A percentile compares a stretch with the other conserved stretches of the same genome.
phyloP scores from a whole-genome alignment of 2,888 invertebrate species.

The Drosophila melanocephala region DNA sequence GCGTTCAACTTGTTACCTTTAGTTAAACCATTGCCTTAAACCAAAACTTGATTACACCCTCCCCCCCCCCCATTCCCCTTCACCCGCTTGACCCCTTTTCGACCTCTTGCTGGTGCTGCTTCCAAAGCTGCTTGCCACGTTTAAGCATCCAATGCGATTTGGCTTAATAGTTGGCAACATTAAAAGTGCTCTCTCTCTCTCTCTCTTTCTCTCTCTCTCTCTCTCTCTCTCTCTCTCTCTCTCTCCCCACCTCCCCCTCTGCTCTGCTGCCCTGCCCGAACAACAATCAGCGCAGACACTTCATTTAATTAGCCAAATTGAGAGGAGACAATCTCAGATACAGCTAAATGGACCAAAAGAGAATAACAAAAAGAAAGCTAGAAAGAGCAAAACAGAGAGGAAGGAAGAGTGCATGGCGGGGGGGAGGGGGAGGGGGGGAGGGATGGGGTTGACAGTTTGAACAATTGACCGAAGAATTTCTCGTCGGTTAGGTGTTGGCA shows the following conservation, averaged over 20 bases:
- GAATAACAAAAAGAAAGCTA: not conserved
- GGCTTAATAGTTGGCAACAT: conserved; percentile 56
- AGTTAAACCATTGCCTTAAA: conserved; percentile 2
- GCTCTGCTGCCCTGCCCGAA: not conserved
- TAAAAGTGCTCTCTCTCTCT: conserved; percentile 29
- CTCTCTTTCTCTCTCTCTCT: too few relatives aligned
- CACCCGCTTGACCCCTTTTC: too few relatives aligned
- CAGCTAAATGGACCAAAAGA: not conserved
- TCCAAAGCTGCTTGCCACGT: conserved; percentile 19
- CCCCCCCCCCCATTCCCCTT: not conserved
- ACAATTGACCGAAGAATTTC: not conserved
- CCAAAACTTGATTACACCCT: not conserved
- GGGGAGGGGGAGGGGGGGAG: not conserved
- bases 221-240: not conserved
- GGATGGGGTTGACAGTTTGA: not conserved
- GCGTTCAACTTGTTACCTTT: conserved; percentile 33
- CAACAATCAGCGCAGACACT: conserved; percentile 25
- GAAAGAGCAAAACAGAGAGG: not conserved
- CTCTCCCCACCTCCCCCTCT: not conserved
- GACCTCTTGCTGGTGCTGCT: not conserved
- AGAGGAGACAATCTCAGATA: conserved; percentile 30
- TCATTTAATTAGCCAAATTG: conserved; percentile 59
- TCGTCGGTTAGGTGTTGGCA: not conserved
- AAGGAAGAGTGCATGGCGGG: too few relatives aligned
- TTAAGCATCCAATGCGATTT: conserved; percentile 61